A percentile compares a stretch with the other conserved stretches of the same genome.
Evolutionary conservation across 2,113 vertebrate genomes (phyloP).

Genomic region (Campylorhamphus procurvoides): DNA sequence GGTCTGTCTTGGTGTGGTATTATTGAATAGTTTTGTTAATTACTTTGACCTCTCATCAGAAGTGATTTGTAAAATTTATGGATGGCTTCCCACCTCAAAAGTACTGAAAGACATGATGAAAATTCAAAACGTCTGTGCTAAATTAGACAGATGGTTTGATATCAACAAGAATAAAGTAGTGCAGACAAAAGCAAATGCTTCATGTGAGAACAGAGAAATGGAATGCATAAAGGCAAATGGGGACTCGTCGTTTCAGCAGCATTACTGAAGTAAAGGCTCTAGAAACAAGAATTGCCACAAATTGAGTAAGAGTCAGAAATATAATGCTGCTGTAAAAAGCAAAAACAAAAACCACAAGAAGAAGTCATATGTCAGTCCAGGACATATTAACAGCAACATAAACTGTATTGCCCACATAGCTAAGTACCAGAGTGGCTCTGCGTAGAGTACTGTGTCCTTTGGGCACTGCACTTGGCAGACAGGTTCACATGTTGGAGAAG

Average conservation of each 20-base stretch:
- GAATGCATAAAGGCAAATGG: background rate
- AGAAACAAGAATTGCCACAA: background rate
- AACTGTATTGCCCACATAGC: background rate
- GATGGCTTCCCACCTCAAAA: background rate
- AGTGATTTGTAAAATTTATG: slow-evolving; percentile 9
- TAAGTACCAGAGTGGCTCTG: background rate
- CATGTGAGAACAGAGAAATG: background rate
- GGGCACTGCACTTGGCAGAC: background rate
- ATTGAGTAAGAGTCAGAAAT: background rate
- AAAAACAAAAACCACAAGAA: background rate
- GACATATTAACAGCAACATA: background rate
- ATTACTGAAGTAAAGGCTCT: background rate
- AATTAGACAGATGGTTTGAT: background rate
- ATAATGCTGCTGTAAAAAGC: background rate
- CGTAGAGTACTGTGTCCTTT: background rate
- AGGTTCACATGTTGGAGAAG: background rate
- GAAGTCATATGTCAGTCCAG: background rate
- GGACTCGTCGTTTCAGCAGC: background rate
- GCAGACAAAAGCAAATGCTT: background rate
- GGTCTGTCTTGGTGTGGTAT: background rate
- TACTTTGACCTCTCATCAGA: slow-evolving; percentile 18
- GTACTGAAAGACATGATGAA: background rate
- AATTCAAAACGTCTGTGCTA: slow-evolving; percentile 12
- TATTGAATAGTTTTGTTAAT: slow-evolving; percentile 3
- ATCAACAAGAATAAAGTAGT: background rate